Base-by-base conservation (phyloP, 2,888 invertebrate species). In the Halictus ligatus region DNA sequence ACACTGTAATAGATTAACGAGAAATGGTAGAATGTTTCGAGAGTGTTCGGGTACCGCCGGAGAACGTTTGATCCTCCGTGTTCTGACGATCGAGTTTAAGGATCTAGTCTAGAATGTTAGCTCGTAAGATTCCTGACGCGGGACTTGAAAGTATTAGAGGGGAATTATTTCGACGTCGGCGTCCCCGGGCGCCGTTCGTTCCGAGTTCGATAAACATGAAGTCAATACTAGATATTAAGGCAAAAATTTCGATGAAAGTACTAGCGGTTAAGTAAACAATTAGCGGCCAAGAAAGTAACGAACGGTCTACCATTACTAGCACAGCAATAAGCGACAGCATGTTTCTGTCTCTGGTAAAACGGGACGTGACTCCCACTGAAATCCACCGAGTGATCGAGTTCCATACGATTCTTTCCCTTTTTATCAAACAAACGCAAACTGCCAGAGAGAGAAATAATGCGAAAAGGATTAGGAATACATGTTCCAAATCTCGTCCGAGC, bases 401-500 rank as follows among this genome's bases (percentile, higher is more conserved):
- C 72, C 43, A 64, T 46, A 58, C 1, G 5, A 74, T 83, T 40
- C n/a, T 21, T 78, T 67, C 54, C 10, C 5, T 43, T 46, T 21
- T 35, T 64, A 48, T 78, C 58, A 60, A 40, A 71, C 12, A 46
- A n/a, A 15, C 21, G 48, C 29, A 25, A 73, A 80, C 60, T 75
- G 79, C 79, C 80, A 88, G 80, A 85, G 88, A 79, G 64, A 88
- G 85, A 81, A 78, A 85, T 75, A 15, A 78, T 78, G 88, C 35
- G 35, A 72, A 75, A 69, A 80, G 88, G 88, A 67, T 79, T 75
- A 83, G 84, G 86, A 86, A 83, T 25, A 18, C 89, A 91, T 87
- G 82, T 91, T 87, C 89, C 88, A 87, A 92, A 88, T 93, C 92
- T 93, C 92, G 94, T 94, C 94, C 84, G 91, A 40, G 92, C 81